phyloP scores from a whole-genome alignment of 1,140 invertebrate species.

The Palaemon carinicauda region DNA sequence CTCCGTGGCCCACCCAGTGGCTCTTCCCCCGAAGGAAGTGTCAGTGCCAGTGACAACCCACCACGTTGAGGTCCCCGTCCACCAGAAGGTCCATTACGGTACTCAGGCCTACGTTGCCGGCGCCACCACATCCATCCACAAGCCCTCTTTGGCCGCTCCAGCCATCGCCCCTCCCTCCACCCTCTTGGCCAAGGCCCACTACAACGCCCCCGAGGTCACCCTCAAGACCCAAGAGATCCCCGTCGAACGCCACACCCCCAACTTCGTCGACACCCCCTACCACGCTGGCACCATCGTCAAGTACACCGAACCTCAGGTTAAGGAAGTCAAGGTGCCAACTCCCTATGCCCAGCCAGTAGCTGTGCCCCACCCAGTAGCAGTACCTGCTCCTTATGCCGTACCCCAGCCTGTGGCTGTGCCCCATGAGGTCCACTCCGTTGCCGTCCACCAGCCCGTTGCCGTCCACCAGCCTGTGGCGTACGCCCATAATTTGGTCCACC shows the following conservation, averaged over 20 bases:
- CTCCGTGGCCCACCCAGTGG: background rate
- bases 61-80: conserved; percentile 37
- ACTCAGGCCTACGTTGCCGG: conserved; percentile 25
- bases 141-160: conserved; percentile 25
- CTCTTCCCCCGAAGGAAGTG: conserved; percentile 13
- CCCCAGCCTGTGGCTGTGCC: conserved; percentile 20
- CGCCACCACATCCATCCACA: conserved; percentile 30
- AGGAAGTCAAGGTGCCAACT: conserved; percentile 25
- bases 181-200: conserved; percentile 26
- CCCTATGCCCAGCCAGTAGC: conserved; percentile 20
- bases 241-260: conserved; percentile 27
- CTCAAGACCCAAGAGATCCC: conserved; percentile 28
- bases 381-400: background rate
- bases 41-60: conserved; percentile 10
- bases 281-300: conserved; percentile 40
- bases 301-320: conserved; percentile 22
- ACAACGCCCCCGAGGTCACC: conserved; percentile 20
- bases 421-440: background rate
- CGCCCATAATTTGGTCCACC: background rate
- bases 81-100: conserved; percentile 34
- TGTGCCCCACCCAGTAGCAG: conserved; percentile 8
- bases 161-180: conserved; percentile 28
- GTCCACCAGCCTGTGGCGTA: background rate
- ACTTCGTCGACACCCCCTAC: conserved; percentile 35
- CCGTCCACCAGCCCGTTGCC: background rate